Base-by-base conservation (phyloP, 2,797 vertebrate species). In the Gallinago nigripennis region DNA sequence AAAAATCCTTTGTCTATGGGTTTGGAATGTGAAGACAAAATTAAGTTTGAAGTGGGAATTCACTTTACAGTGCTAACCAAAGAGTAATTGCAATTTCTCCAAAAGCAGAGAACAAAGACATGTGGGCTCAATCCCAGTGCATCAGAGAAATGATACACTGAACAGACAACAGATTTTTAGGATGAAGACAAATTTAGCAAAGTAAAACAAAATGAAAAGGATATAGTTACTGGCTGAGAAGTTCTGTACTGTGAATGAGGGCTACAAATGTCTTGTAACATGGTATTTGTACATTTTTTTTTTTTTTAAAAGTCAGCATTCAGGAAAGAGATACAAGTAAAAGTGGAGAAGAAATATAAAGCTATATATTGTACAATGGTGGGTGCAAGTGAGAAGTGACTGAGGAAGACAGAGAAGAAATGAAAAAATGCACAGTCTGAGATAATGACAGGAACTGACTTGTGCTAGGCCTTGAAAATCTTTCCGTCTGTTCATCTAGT, bases 1-100 rank as follows among this genome's bases (percentile, higher is more conserved):
- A 78, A 95, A 88, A 90, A 96, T 95, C 79, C 53, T 86, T 93
- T 92, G 41, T 87, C 56, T 89, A 0, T 80, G 33, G 41, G 65
- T 71, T 83, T 90, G 72, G 50, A 95, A 93, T 1, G 1, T 58
- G 58, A 90, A 82, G 41, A 19, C 24, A 82, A 88, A 91, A 90
- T 86, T 46, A 87, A 81, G 43, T 86, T 58, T 84, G 41, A 86
- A 96, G 58, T 58, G 25, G 58, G 20, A 93, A 90, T 89, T 93
- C 57, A 71, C 53, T 88, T 90, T 79, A 48, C 25, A 83, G 46
- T n/a, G 61, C 39, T 84, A 92, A 63, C 54, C 0, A 2, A 88
- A 65, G 77, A 91, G 41, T 53, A 94, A 84, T 84, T 86, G 28
- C 57, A 88, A 27, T 75, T 88, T 68, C 17, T 82, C 17, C n/a